phyloP scores from a whole-genome alignment of 2,888 invertebrate genomes.

The Amblyteles armatorius region DNA sequence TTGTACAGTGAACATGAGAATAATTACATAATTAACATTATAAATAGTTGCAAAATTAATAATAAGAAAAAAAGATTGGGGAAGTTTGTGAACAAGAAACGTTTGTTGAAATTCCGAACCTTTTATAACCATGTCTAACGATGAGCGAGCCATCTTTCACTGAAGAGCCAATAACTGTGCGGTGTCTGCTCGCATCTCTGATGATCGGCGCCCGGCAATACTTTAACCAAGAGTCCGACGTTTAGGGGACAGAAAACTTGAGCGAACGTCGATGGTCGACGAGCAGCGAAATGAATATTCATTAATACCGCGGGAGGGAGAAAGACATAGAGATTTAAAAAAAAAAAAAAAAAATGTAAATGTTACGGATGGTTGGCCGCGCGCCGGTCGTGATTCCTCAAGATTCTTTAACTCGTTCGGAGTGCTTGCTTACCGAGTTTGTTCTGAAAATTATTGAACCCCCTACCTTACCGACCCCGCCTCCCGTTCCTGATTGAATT shows the following conservation, averaged over 20 bases:
- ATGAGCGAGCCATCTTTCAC: background rate
- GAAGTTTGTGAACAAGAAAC: no score
- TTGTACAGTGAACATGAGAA: no score
- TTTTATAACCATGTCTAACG: background rate
- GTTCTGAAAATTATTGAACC: conserved; percentile 51
- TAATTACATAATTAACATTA: no score
- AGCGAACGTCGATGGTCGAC: conserved; percentile 24
- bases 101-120: background rate
- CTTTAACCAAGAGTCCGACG: conserved; percentile 18
- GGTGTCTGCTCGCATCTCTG: background rate
- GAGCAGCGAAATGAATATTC: conserved; percentile 58
- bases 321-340: conserved; percentile 9
- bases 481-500: conserved; percentile 49
- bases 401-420: conserved; percentile 55
- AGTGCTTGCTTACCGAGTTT: conserved; percentile 61
- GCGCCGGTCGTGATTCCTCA: conserved; percentile 43
- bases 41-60: no score
- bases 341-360: conserved; percentile 39
- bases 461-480: no score
- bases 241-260: background rate
- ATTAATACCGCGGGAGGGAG: conserved; percentile 20
- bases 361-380: conserved; percentile 27
- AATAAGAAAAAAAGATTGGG: background rate
- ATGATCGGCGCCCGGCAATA: conserved; percentile 35
- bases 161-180: conserved; percentile 2